Base-by-base conservation (phyloP, 1,140 invertebrate species). In the Zophobas morio region DNA sequence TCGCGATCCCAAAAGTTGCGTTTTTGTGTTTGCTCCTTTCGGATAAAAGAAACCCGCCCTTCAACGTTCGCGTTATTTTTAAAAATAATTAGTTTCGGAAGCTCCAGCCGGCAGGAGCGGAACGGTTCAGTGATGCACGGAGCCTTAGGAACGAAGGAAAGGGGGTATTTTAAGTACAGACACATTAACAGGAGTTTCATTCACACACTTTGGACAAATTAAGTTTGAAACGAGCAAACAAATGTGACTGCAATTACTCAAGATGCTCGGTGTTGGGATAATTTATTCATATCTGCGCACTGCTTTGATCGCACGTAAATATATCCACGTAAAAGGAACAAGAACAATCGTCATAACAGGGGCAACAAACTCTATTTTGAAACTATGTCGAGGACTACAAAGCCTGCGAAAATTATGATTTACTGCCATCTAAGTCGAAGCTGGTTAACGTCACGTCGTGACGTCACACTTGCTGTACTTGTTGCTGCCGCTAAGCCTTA, bases 21-120 rank as follows among this genome's bases (percentile, higher is more conserved):
- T 51, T 2, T 6, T 51, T 51, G 49, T 20, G 2, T 51, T 51
- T 51, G 20, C 20, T 20, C n/a, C 49, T n/a, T 2, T 6, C 49
- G 49, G 49, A 20, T 51, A 63, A 63, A 2, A 63, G n/a, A 32
- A 32, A 63, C 5, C 57, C 42, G 46, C 40, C 40, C 70, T 53
- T 34, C 56, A 40, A 34, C 63, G 20, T n/a, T 46, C 1, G 46
- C 20, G 77, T 74, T 81, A 81, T 81, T 81, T 81, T 81, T 79
- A 78, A 79, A 81, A 81, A 81, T 81, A 81, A 81, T 81, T 81
- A 81, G 77, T 81, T 81, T 81, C 79, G 79, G 79, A 81, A 81
- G 79, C 76, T 78, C 46, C 42, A 70, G 49, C 63, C 47, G 34
- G 0, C 42, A 32, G n/a, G 42, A 71, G n/a, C 39, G 49, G 47